phyloP scores from a whole-genome alignment of 2,888 invertebrate genomes.

The Nasonovia ribisnigri region DNA sequence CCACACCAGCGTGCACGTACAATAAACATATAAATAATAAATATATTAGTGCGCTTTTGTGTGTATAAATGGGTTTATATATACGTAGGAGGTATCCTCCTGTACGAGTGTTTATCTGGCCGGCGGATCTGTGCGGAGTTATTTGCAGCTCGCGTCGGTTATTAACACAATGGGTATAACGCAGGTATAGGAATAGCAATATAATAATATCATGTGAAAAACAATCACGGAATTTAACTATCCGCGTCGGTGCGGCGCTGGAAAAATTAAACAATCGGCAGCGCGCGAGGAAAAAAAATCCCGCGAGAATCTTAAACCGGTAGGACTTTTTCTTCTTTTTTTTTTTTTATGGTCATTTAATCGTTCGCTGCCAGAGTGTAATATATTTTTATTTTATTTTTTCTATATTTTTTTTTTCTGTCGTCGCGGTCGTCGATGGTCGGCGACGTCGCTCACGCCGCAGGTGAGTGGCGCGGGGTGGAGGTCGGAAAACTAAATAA shows the following conservation, averaged over 20 bases:
- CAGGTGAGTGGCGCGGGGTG: not conserved
- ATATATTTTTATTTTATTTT: not conserved
- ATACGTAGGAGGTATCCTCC: not conserved
- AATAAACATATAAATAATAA: not conserved
- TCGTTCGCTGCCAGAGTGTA: not conserved
- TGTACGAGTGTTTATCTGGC: slow-evolving; percentile 1
- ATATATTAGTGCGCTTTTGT: slow-evolving; percentile 15
- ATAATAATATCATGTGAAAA: not conserved
- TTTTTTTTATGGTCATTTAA: not conserved
- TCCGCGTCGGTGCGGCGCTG: slow-evolving; percentile 50
- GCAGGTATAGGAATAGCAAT: not conserved
- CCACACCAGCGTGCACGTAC: not conserved
- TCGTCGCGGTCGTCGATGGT: not conserved
- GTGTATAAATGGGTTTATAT: not conserved
- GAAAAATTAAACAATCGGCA: slow-evolving; percentile 50
- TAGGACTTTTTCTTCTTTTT: slow-evolving; percentile 12
- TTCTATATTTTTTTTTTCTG: not conserved
- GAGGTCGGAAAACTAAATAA: not conserved
- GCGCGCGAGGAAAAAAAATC: not conserved
- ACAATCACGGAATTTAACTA: slow-evolving; percentile 47
- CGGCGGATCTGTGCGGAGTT: slow-evolving; percentile 51
- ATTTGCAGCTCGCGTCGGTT: slow-evolving; percentile 38
- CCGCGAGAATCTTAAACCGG: slow-evolving; percentile 38
- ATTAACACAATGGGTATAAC: slow-evolving; percentile 46
- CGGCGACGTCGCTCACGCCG: not conserved